Percentiles rank a stretch among this genome's conserved stretches.
These are phyloP conservation scores for Mormyrops attenuatus DNA, from an alignment of 2,797 vertebrate species.

Conservation along the genomic window DNA sequence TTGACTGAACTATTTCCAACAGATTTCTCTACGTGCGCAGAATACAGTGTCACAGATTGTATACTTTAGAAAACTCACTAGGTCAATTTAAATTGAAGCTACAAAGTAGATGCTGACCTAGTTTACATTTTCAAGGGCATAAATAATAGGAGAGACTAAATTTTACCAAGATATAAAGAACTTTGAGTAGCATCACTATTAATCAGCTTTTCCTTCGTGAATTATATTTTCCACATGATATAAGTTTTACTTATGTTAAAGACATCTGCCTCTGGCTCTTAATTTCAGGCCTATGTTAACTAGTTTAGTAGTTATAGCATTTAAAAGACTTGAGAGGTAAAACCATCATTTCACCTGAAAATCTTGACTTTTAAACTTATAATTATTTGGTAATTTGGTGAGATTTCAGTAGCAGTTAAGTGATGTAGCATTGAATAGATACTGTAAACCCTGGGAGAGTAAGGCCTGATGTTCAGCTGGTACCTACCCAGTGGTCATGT, in stretches of 20 bases:
- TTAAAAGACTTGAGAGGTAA: not conserved
- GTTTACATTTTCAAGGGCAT: constrained; percentile 1
- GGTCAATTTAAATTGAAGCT: not conserved
- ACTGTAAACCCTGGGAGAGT: not conserved
- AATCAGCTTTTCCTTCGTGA: not conserved
- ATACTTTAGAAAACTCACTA: not conserved
- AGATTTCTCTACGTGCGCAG: not conserved
- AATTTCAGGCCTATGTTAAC: not conserved
- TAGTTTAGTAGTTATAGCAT: not conserved
- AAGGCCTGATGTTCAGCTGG: not conserved
- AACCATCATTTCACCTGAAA: not conserved
- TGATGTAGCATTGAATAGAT: not conserved
- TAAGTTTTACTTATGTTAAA: not conserved
- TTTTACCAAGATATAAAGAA: constrained; percentile 23
- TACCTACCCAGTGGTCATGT: not conserved
- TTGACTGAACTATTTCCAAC: constrained; percentile 8
- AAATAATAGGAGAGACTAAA: constrained; percentile 17
- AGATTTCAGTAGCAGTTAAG: not conserved
- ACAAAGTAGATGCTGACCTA: not conserved
- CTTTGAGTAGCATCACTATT: not conserved
- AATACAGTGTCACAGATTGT: not conserved
- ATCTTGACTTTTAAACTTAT: not conserved
- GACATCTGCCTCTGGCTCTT: not conserved
- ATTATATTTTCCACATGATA: not conserved
- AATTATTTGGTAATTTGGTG: not conserved